Base-by-base conservation (phyloP, 2,888 invertebrate species). In the Esperia sulphurella region DNA sequence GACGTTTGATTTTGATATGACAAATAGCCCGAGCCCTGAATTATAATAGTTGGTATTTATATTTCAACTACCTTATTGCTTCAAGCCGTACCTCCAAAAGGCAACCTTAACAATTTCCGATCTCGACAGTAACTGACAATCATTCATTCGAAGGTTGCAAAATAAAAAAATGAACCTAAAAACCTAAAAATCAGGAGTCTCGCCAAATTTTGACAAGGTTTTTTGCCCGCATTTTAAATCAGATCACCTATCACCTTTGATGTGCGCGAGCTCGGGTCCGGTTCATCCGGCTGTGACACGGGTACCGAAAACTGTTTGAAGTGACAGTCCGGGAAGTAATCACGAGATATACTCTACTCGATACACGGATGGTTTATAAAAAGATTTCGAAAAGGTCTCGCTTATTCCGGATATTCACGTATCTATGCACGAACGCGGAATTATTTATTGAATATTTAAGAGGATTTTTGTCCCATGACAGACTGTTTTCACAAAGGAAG, bases 261-360 rank as follows among this genome's bases (percentile, higher is more conserved):
- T 8, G 43, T 10, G 31, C 38, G 33, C 42, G 37, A 38, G 48
- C 45, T 45, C 30, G 46, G 40, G 43, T 53, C 53, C 45, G 54
- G 53, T 55, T 50, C 55, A 63, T 3, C 57, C 55, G 54, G 43
- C 46, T 57, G 58, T 66, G 65, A 65, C 58, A 53, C 52, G 61
- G 65, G 64, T 61, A 59, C 49, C 46, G 51, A 28, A 49, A 50
- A 51, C 58, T 50, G 60, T 65, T 65, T 65, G 57, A 63, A 55
- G 58, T 61, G 64, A 58, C 59, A 52, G 40, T 6, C 28, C 40
- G 12, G 21, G 21, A 35, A 28, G 38, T 40, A 45, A 45, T 40
- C 45, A 40, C 21, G 33, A 1, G 7, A 2, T 3, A 6, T 33
- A 33, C 33, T 33, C 9, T 8, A 10, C 33, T 33, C 33, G 10